Percentiles rank a stretch among this genome's conserved stretches.
These are phyloP conservation scores for Penelope pileata DNA, from an alignment of 2,113 vertebrate genomes.

Conservation along the genomic window DNA sequence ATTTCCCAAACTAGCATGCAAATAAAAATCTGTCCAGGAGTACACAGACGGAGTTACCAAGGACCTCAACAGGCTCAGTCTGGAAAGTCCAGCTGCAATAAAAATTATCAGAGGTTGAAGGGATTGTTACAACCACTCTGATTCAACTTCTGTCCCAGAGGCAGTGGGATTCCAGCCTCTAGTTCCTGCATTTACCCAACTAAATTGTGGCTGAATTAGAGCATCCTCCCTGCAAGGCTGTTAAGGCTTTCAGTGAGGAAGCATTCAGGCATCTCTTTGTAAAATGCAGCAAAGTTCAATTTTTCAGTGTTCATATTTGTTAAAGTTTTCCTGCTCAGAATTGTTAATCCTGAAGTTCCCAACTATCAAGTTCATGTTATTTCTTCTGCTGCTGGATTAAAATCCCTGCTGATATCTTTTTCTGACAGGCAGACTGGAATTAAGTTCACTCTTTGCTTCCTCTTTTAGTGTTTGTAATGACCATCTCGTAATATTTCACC, in stretches of 20 bases:
- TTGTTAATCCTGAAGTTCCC: background rate
- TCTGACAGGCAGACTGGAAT: background rate
- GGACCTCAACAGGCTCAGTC: background rate
- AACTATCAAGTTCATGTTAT: background rate
- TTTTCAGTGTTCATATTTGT: background rate
- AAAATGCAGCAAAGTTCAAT: background rate
- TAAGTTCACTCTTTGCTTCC: background rate
- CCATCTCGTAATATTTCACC: background rate
- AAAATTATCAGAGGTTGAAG: background rate
- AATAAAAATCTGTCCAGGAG: constrained; percentile 3
- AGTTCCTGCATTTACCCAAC: background rate
- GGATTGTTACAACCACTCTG: background rate
- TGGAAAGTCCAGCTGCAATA: background rate
- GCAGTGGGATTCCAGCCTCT: background rate
- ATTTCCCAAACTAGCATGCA: background rate
- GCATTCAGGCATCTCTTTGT: background rate
- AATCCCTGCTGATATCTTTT: background rate
- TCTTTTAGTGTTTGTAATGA: background rate
- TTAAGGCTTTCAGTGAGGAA: background rate
- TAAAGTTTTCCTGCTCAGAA: background rate
- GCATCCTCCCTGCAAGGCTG: background rate
- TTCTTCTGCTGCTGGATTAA: background rate
- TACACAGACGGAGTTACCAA: background rate
- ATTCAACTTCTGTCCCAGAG: background rate
- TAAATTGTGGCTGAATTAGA: background rate